Conservation (phyloP, 2,888 invertebrate species). For the Drosophila mercatorum region DNA sequence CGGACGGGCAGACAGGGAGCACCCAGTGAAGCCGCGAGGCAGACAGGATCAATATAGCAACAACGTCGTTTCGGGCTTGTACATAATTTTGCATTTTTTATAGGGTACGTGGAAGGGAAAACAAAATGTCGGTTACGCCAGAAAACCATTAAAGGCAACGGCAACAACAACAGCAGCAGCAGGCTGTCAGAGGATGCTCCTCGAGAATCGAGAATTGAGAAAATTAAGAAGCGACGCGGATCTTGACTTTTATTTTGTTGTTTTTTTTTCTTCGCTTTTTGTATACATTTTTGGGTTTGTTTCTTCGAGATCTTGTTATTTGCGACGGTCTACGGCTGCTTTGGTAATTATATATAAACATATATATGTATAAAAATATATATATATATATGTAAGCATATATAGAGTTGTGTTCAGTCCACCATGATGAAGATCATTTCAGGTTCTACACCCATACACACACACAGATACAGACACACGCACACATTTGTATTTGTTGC, state of each 20-base stretch:
- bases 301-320: slow-evolving; percentile 53
- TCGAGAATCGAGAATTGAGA: slow-evolving; percentile 48
- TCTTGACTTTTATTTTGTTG: slow-evolving; percentile 26
- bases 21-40: slow-evolving; percentile 40
- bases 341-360: slow-evolving; percentile 75
- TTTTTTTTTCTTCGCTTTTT: slow-evolving; percentile 5
- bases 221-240: slow-evolving; percentile 70
- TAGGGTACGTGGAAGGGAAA: slow-evolving; percentile 56
- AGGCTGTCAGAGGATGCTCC: slow-evolving; percentile 28
- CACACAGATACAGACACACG: neutral
- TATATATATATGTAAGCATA: slow-evolving; percentile 2
- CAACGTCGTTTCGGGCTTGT: slow-evolving; percentile 73
- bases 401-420: slow-evolving; percentile 61
- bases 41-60: slow-evolving; percentile 77
- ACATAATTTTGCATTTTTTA: slow-evolving; percentile 83
- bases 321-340: slow-evolving; percentile 50
- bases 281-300: slow-evolving; percentile 20
- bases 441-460: slow-evolving; percentile 38
- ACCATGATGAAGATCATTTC: slow-evolving; percentile 78
- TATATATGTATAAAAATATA: slow-evolving; percentile 60
- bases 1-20: slow-evolving; percentile 7
- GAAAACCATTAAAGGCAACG: slow-evolving; percentile 76
- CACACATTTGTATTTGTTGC: slow-evolving; percentile 38
- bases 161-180: slow-evolving; percentile 18
- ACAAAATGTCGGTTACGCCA: slow-evolving; percentile 84